Conservation (phyloP, 2,113 vertebrate species). For the Rhabdomys dilectus region DNA sequence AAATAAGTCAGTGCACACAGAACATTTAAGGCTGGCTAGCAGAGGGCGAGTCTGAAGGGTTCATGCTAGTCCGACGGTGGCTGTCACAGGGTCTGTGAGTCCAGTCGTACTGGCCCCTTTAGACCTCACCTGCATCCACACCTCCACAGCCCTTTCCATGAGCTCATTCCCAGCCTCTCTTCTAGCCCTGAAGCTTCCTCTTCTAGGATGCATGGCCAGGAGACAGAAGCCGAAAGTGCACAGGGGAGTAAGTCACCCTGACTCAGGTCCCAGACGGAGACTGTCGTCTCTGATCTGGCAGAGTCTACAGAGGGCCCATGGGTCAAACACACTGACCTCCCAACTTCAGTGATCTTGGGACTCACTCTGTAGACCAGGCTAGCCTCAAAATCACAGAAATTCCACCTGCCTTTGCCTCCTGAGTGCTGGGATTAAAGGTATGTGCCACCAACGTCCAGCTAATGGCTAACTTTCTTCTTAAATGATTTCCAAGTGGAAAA, state of each 20-base stretch:
- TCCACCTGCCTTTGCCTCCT: background rate
- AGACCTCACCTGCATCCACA: too few relatives aligned
- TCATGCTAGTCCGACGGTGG: rapidly evolving
- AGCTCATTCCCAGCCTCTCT: background rate
- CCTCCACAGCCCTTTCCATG: background rate
- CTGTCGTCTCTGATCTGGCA: background rate
- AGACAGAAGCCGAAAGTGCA: background rate
- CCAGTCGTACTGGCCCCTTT: background rate
- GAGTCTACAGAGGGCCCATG: background rate
- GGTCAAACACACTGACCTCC: background rate
- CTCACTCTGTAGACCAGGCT: background rate
- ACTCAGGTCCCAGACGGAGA: background rate
- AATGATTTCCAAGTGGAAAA: slow-evolving; percentile 49
- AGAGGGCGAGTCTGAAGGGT: background rate
- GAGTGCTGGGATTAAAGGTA: background rate
- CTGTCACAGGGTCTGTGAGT: background rate
- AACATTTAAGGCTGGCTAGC: background rate
- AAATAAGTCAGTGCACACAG: background rate
- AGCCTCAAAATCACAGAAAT: background rate
- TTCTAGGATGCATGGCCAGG: background rate
- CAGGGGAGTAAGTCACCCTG: background rate
- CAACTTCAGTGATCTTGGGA: background rate
- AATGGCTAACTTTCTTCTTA: slow-evolving; percentile 10
- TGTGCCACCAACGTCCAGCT: background rate
- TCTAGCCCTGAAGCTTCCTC: background rate